Evolutionary conservation across 2,888 invertebrate genomes (phyloP).

Genomic region (Escarpia spicata): DNA sequence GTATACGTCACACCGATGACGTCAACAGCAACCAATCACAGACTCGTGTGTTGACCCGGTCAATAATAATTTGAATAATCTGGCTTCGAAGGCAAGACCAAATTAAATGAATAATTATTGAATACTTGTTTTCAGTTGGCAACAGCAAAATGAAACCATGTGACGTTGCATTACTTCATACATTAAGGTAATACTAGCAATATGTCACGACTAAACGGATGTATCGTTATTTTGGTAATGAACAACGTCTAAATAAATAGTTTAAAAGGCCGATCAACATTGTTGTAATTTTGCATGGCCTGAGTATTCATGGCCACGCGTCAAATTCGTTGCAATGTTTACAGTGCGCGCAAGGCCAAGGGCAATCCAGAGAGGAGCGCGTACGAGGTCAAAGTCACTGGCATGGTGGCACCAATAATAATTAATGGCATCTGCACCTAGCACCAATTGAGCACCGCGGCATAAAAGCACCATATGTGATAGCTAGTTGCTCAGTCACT

Average conservation of each 20-base stretch:
- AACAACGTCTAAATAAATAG: background rate
- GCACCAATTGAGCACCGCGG: background rate
- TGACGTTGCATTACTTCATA: background rate
- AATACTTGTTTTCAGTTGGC: background rate
- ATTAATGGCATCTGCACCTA: background rate
- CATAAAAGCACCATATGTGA: background rate
- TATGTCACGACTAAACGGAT: background rate
- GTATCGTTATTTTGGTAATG: background rate
- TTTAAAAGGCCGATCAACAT: background rate
- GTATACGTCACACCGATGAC: background rate
- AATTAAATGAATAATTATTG: background rate
- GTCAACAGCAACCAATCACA: constrained; percentile 5
- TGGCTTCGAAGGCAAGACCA: background rate
- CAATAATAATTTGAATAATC: background rate
- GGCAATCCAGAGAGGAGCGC: background rate
- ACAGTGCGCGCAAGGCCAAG: constrained; percentile 12
- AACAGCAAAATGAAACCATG: background rate
- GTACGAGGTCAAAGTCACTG: background rate
- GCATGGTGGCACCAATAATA: background rate
- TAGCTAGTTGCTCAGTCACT: too few relatives aligned
- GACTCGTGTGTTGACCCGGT: background rate
- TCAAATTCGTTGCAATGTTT: background rate
- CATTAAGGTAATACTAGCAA: background rate
- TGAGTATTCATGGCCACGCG: background rate
- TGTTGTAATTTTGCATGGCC: background rate